Evolutionary conservation across 53 echinoderm and acorn worm genomes (phyloP).

Genomic region (Stichopus horrens): DNA sequence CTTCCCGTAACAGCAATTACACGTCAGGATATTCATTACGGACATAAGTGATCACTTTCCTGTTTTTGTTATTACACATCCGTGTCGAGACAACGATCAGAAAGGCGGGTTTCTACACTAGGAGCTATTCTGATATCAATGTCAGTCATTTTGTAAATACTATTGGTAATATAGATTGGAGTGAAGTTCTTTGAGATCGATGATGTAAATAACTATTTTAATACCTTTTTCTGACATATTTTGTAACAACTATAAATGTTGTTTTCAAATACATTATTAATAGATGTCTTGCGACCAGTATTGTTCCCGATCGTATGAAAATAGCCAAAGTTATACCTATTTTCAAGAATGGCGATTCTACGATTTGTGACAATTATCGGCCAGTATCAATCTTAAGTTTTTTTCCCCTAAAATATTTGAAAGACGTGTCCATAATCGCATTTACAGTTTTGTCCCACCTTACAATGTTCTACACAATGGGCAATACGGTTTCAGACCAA

Average conservation of each 20-base stretch:
- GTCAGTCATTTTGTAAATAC: not conserved
- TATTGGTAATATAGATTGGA: not conserved
- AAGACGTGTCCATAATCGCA: conserved; percentile 2
- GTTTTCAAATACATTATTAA: not conserved
- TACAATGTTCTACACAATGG: not conserved
- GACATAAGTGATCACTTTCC: not conserved
- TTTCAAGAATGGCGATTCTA: not conserved
- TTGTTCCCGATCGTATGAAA: not conserved
- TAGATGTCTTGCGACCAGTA: not conserved
- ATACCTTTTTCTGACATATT: not conserved
- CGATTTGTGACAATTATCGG: not conserved
- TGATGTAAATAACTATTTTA: not conserved
- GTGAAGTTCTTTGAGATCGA: not conserved
- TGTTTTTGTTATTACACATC: not conserved
- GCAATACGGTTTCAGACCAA: not conserved
- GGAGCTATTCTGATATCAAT: not conserved
- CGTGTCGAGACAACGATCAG: not conserved
- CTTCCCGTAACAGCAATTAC: not conserved
- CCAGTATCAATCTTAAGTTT: not conserved
- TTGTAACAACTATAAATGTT: not conserved
- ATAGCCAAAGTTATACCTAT: not conserved
- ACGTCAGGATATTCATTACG: not conserved
- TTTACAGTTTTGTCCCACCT: not conserved
- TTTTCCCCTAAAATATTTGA: conserved; percentile 9
- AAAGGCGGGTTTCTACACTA: not conserved